Conservation (phyloP, 2,797 vertebrate genomes). For the Danio choprae region DNA sequence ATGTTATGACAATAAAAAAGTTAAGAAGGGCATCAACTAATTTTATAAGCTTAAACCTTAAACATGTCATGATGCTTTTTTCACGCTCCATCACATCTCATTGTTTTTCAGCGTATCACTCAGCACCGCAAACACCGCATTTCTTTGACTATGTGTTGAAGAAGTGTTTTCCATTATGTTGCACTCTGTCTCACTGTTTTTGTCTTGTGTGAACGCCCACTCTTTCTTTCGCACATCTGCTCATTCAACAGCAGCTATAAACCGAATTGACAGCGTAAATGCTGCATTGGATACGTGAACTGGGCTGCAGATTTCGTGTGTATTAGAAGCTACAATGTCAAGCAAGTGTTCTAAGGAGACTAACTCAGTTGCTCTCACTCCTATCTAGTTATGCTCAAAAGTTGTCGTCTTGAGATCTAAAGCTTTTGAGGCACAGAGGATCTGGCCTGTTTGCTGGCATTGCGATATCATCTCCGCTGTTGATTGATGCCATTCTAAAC, state of each 20-base stretch:
- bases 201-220: background rate
- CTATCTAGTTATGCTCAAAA: conserved; percentile 25
- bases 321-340: conserved; percentile 5
- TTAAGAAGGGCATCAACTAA: background rate
- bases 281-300: background rate
- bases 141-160: background rate
- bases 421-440: conserved; percentile 41
- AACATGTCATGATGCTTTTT: background rate
- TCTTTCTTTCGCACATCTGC: conserved; percentile 3
- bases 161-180: conserved; percentile 1
- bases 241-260: conserved; percentile 16
- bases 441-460: conserved; percentile 21
- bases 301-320: background rate
- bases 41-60: background rate
- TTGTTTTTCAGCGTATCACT: conserved; percentile 10
- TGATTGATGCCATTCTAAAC: conserved; percentile 56
- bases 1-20: background rate
- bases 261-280: conserved; percentile 24
- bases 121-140: background rate
- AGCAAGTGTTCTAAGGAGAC: conserved; percentile 1
- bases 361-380: background rate
- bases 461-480: conserved; percentile 43
- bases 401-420: conserved; percentile 46
- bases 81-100: background rate
- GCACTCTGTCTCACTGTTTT: background rate